Base-by-base conservation (phyloP, 1,140 invertebrate genomes). In the Drosophila repletoides region DNA sequence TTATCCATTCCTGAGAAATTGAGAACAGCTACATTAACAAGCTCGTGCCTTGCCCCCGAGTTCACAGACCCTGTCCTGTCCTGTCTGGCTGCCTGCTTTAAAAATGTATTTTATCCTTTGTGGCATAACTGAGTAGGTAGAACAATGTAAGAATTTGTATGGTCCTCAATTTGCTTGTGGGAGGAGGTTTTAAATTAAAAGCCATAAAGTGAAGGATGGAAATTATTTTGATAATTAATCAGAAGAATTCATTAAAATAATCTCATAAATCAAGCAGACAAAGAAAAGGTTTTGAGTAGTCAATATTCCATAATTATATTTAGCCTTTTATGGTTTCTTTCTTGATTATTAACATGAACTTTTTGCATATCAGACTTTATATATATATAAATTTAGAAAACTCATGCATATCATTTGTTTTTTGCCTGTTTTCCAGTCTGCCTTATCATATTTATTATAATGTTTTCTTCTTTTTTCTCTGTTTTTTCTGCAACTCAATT, bases 371-470 rank as follows among this genome's bases (percentile, higher is more conserved):
- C n/a, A n/a, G n/a, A n/a, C n/a, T n/a, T n/a, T n/a, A n/a, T n/a
- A n/a, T n/a, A n/a, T n/a, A n/a, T n/a, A n/a, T n/a, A n/a, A n/a
- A n/a, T 24, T 19, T 1, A 6, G n/a, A 65, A 67, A 69, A 41
- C 52, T 51, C 52, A 80, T 76, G 72, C 72, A 83, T 76, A 65
- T 69, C 26, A 73, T 72, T 72, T 83, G 29, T 34, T 52, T 6
- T 28, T 60, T 31, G 14, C 12, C 36, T n/a, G 51, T n/a, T 15
- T 24, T 5, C 9, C 38, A 7, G 4, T 2, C 12, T 10, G 53
- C 33, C 59, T 59, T 72, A 46, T 63, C 49, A 41, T 55, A 67
- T 63, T 80, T 80, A 45, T 63, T 66, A 41, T 59, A 15, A 56
- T 65, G 41, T 58, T 59, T 34, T 41, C 7, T 1, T 48, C 28